Conservation (phyloP, 2,888 invertebrate species). For the Ochlodes sylvanus region DNA sequence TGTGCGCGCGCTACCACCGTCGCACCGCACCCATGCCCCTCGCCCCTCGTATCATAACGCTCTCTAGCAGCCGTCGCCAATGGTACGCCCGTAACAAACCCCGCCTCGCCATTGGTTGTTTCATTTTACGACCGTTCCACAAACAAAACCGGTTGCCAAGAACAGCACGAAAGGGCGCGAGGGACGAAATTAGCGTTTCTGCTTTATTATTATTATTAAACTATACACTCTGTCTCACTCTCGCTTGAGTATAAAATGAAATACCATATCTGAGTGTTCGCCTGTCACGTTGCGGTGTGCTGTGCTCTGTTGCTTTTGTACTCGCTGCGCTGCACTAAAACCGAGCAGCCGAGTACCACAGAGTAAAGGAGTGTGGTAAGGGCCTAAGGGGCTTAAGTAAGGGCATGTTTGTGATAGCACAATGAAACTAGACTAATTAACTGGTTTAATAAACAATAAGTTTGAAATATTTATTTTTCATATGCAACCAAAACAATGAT, state of each 20-base stretch:
- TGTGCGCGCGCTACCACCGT: conserved; percentile 60
- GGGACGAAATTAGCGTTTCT: conserved; percentile 70
- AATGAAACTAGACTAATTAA: not conserved
- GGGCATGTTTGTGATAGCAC: not conserved
- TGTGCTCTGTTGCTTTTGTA: conserved; percentile 19
- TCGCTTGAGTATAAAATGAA: conserved; percentile 44
- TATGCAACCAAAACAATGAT: too few species aligned
- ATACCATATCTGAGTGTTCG: conserved; percentile 51
- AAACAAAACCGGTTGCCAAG: conserved; percentile 82
- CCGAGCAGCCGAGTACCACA: not conserved
- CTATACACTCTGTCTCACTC: conserved; percentile 58
- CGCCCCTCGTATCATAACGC: conserved; percentile 58
- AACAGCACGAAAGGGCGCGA: conserved; percentile 78
- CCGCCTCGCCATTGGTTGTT: conserved; percentile 64
- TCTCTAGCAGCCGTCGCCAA: conserved; percentile 73
- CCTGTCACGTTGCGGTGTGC: conserved; percentile 33
- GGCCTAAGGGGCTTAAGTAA: not conserved
- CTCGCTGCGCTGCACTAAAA: conserved; percentile 2
- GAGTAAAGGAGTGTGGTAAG: not conserved
- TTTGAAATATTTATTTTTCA: too few species aligned
- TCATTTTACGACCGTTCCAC: conserved; percentile 74
- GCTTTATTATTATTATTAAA: conserved; percentile 66
- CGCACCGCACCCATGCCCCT: conserved; percentile 74
- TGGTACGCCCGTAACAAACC: conserved; percentile 70
- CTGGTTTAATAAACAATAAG: too few species aligned